These are phyloP conservation scores for Augochlorella aurata DNA, from an alignment of 2,888 invertebrate species.

Conservation along the genomic window DNA sequence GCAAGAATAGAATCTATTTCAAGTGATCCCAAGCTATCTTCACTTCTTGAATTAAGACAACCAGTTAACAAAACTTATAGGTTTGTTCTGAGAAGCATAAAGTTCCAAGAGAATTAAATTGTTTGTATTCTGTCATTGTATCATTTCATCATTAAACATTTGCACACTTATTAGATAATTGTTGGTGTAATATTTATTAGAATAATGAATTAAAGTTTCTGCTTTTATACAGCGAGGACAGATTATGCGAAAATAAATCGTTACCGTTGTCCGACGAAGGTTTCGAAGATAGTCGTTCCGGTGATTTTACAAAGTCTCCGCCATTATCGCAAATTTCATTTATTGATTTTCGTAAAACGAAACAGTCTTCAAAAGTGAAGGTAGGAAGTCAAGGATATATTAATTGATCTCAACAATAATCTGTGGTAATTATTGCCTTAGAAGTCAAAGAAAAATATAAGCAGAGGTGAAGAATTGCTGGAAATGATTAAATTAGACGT, in stretches of 20 bases:
- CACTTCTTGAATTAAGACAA: constrained; percentile 66
- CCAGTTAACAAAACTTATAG: constrained; percentile 71
- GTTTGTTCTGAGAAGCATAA: constrained; percentile 72
- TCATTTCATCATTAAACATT: constrained; percentile 30
- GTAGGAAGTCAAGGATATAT: constrained; percentile 21
- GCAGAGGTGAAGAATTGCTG: constrained; percentile 81
- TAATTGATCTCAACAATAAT: neutral
- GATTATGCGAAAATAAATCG: constrained; percentile 75
- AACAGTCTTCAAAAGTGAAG: constrained; percentile 71
- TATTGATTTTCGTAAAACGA: constrained; percentile 67
- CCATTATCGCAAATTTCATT: constrained; percentile 71
- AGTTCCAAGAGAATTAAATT: constrained; percentile 68
- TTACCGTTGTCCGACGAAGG: constrained; percentile 83
- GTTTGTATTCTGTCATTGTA: constrained; percentile 34
- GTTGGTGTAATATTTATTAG: constrained; percentile 26
- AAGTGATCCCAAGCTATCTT: constrained; percentile 64
- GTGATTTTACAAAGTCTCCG: constrained; percentile 78
- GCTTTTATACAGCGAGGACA: constrained; percentile 70
- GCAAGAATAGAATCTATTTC: constrained; percentile 74
- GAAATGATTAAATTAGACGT: constrained; percentile 88
- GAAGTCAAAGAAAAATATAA: constrained; percentile 61
- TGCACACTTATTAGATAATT: constrained; percentile 14
- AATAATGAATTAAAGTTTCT: constrained; percentile 4
- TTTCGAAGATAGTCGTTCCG: constrained; percentile 83
- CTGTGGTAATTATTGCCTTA: constrained; percentile 27